These are phyloP conservation scores for Lingula anatina DNA, from an alignment of 2,888 invertebrate species.

Conservation along the genomic window DNA sequence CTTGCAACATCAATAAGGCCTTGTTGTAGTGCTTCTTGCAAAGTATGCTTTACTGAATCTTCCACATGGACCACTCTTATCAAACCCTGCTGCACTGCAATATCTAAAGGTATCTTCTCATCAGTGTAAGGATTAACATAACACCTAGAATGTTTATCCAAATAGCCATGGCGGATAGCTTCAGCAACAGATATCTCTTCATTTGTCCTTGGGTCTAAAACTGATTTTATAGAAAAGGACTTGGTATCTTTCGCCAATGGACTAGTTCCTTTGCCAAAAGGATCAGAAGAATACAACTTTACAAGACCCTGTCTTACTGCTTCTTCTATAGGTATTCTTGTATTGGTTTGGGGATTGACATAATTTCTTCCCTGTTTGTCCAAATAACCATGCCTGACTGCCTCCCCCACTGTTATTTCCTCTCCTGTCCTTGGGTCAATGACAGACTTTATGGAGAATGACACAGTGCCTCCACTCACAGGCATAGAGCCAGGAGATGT, in stretches of 20 bases:
- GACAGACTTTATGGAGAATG: constrained; percentile 48
- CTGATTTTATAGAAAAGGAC: constrained; percentile 19
- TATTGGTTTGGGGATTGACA: constrained; percentile 44
- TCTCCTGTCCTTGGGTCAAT: constrained; percentile 71
- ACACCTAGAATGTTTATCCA: constrained; percentile 24
- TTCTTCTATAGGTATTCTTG: constrained; percentile 65
- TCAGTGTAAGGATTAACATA: constrained; percentile 15
- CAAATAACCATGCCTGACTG: constrained; percentile 27
- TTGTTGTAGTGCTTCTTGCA: constrained; percentile 26
- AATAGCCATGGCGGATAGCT: constrained; percentile 27
- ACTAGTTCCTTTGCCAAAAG: not conserved
- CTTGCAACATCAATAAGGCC: constrained; percentile 50
- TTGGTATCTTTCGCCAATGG: constrained; percentile 5
- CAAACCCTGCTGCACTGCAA: constrained; percentile 17
- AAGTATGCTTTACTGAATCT: constrained; percentile 3
- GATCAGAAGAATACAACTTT: not conserved
- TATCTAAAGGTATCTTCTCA: constrained; percentile 14
- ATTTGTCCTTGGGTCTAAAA: constrained; percentile 74
- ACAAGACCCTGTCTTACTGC: constrained; percentile 65
- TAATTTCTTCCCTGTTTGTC: constrained; percentile 52
- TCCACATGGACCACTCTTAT: constrained; percentile 8
- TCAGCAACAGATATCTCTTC: constrained; percentile 30
- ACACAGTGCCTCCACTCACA: constrained; percentile 14
- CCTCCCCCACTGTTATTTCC: constrained; percentile 31
- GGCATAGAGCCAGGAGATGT: too few relatives aligned